Base-by-base conservation (phyloP, 2,797 vertebrate genomes). In the Brachyalestes nurse region DNA sequence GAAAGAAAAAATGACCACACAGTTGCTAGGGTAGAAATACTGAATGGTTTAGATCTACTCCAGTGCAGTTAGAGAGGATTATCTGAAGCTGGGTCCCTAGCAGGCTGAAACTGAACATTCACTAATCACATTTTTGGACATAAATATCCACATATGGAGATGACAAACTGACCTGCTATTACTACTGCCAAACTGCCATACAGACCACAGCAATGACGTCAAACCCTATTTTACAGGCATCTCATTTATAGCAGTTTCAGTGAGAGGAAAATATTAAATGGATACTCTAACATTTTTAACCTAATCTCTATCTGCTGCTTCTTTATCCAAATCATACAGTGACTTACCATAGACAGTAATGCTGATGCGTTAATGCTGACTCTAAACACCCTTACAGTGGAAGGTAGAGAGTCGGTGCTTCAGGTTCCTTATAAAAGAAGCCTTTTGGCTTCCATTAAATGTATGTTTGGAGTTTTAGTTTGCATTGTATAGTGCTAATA, bases 121-220 rank as follows among this genome's bases (percentile, higher is more conserved):
- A n/a, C 19, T 19, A 57, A 45, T 45, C 14, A 25, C 38, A 75
- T 49, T 75, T 25, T 19, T 62, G 42, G 47, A 53, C 34, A 38
- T 76, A 25, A 62, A 25, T 55, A 21, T 21, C 42, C 61, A 55
- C 34, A 77, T 12, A 65, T 21, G 25, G 49, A 55, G 75, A 19
- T 66, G 34, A 42, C 49, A 55, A n/a, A 62, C 9, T 14, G 2
- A 13, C 23, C 12, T 5, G 21, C 21, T 28, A 3, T 5, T 60
- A 60, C 19, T 6, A 6, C 47, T 51, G 53, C 4, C 53, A 57
- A 57, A 53, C 4, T 53, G 45, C 45, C 45, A 47, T 12, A 51
- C 13, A 51, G 10, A 16, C 47, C 47, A 14, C 10, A 51, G 13
- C 10, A 51, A 10, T 12, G 12, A 23, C 12, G 2, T 2, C 3